These are phyloP conservation scores for Spinus olivaceus DNA, from an alignment of 2,797 vertebrate genomes.

Conservation along the genomic window DNA sequence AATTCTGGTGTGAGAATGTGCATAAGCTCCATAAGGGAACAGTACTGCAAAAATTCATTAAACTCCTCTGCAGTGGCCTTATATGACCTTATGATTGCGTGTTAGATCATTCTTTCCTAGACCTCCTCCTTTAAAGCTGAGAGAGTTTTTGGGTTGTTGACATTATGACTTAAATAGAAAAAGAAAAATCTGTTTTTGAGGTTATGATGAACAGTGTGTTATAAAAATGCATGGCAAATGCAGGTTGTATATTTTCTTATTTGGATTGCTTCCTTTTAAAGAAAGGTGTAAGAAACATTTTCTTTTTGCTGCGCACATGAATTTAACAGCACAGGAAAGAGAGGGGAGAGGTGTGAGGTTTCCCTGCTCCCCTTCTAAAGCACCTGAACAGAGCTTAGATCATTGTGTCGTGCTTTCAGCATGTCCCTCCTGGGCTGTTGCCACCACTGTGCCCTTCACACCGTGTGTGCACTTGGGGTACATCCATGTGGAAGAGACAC, in stretches of 20 bases:
- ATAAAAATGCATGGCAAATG: background rate
- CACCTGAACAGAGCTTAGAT: background rate
- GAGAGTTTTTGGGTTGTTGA: background rate
- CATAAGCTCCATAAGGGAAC: background rate
- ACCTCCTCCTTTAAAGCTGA: background rate
- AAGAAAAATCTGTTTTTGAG: background rate
- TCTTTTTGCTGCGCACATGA: background rate
- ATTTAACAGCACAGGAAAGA: background rate
- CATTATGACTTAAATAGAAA: background rate
- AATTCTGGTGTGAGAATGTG: background rate
- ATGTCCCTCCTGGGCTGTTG: background rate
- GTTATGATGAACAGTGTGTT: background rate
- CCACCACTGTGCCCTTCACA: background rate
- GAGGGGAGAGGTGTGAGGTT: rapidly evolving
- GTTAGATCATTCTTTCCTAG: conserved; percentile 28
- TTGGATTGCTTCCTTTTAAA: background rate
- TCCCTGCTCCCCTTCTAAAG: background rate
- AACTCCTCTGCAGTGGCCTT: background rate
- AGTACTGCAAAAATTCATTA: background rate
- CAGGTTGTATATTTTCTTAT: background rate
- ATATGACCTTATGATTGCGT: background rate
- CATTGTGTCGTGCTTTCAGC: background rate
- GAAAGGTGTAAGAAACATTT: background rate
- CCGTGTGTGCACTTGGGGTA: rapidly evolving
- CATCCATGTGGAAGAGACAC: background rate